A percentile compares a stretch with the other conserved stretches of the same genome.
These are phyloP conservation scores for Chrysomela aeneicollis DNA, from an alignment of 2,888 invertebrate genomes.

Conservation along the genomic window DNA sequence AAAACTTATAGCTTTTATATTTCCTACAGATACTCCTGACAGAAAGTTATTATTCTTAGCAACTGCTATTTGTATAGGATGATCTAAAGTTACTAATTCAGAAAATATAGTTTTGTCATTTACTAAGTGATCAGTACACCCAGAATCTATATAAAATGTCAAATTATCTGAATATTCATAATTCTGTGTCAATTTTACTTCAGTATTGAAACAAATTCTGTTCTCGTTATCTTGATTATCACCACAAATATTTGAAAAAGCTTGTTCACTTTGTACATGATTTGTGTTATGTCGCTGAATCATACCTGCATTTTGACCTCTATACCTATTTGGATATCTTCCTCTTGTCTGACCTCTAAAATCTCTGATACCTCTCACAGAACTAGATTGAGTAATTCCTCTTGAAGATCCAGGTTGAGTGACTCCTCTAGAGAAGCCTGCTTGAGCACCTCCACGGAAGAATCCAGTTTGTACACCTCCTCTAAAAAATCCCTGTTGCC, in stretches of 20 bases:
- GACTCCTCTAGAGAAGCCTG: neutral
- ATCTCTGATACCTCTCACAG: too few relatives aligned
- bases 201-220: slow-evolving; percentile 16
- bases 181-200: slow-evolving; percentile 6
- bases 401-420: too few relatives aligned
- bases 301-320: slow-evolving; percentile 1
- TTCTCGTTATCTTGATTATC: slow-evolving; percentile 12
- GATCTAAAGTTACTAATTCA: slow-evolving; percentile 14
- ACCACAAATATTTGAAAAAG: too few relatives aligned
- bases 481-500: too few relatives aligned
- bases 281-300: too few relatives aligned
- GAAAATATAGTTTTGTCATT: slow-evolving; percentile 21
- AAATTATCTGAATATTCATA: slow-evolving; percentile 17
- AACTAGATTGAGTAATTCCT: too few relatives aligned
- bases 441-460: neutral
- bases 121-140: slow-evolving; percentile 25
- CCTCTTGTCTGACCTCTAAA: slow-evolving; percentile 1
- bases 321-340: neutral
- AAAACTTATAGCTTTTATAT: slow-evolving; percentile 24
- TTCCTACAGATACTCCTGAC: slow-evolving; percentile 1
- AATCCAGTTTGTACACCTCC: too few relatives aligned
- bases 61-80: slow-evolving; percentile 29
- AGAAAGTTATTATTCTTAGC: slow-evolving; percentile 20
- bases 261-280: too few relatives aligned
- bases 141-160: slow-evolving; percentile 28